These are phyloP conservation scores for Agriotes lineatus DNA, from an alignment of 2,888 invertebrate species.

Conservation along the genomic window DNA sequence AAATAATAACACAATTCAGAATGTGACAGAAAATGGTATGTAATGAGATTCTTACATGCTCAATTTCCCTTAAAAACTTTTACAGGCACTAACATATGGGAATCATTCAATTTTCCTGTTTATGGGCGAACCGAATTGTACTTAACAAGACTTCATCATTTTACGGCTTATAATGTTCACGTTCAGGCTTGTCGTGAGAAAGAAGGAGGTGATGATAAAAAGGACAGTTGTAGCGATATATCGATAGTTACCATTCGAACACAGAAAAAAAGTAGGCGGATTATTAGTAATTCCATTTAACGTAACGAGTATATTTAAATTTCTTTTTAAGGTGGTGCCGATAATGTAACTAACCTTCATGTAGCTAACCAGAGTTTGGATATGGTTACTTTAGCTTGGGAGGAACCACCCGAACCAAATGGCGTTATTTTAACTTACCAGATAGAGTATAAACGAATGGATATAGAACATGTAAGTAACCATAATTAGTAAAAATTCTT, in stretches of 20 bases:
- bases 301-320: constrained; percentile 40
- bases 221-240: constrained; percentile 44
- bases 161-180: constrained; percentile 80
- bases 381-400: constrained; percentile 81
- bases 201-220: constrained; percentile 64
- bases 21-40: constrained; percentile 54
- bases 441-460: constrained; percentile 79
- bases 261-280: constrained; percentile 52
- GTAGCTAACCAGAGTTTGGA: constrained; percentile 69
- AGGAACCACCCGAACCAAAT: constrained; percentile 86
- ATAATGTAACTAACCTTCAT: constrained; percentile 71
- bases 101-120: constrained; percentile 55
- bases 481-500: background rate
- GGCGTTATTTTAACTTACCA: constrained; percentile 89
- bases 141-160: constrained; percentile 79
- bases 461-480: constrained; percentile 74
- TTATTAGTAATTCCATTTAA: constrained; percentile 11
- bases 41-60: background rate
- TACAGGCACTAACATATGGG: constrained; percentile 52
- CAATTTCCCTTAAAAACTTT: constrained; percentile 8
- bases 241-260: constrained; percentile 44
- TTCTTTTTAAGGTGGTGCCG: constrained; percentile 73
- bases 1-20: constrained; percentile 44
- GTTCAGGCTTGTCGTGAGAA: constrained; percentile 83
- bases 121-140: constrained; percentile 66